Percentiles rank a stretch among this genome's conserved stretches.
Evolutionary conservation across 2,797 vertebrate species (phyloP).

Genomic region (Myotis daubentonii): DNA sequence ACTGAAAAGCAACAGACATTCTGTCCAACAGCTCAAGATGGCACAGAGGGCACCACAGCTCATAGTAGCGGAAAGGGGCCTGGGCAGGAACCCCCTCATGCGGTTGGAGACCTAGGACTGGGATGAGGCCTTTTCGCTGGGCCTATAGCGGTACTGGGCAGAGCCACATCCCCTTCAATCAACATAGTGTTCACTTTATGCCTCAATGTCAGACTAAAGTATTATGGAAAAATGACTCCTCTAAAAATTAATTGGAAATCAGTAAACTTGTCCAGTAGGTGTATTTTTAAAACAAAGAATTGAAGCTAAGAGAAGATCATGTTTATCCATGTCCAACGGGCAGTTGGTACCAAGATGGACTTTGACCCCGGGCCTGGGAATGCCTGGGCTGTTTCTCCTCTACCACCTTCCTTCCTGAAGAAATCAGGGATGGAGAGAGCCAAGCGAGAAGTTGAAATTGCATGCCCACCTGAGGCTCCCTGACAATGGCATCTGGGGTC

Average conservation of each 20-base stretch:
- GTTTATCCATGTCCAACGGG: not conserved
- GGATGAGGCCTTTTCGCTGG: not conserved
- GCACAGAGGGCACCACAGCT: no score
- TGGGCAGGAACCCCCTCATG: no score
- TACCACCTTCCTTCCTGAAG: not conserved
- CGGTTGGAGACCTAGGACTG: no score
- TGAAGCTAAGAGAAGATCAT: not conserved
- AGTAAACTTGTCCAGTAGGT: not conserved
- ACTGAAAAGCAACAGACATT: no score
- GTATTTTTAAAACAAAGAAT: not conserved
- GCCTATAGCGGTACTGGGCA: not conserved
- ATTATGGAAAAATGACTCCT: not conserved
- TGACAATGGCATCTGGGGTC: not conserved
- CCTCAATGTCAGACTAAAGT: not conserved
- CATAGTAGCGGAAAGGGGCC: no score
- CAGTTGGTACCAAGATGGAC: not conserved
- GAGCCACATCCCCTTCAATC: not conserved
- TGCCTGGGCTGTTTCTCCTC: not conserved
- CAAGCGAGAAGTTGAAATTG: not conserved
- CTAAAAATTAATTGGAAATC: not conserved
- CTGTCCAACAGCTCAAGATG: no score
- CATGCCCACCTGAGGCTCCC: not conserved
- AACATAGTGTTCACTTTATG: not conserved
- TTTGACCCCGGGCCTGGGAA: not conserved
- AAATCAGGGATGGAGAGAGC: not conserved